phyloP scores from a whole-genome alignment of 2,113 vertebrate species.

The Scortum barcoo region DNA sequence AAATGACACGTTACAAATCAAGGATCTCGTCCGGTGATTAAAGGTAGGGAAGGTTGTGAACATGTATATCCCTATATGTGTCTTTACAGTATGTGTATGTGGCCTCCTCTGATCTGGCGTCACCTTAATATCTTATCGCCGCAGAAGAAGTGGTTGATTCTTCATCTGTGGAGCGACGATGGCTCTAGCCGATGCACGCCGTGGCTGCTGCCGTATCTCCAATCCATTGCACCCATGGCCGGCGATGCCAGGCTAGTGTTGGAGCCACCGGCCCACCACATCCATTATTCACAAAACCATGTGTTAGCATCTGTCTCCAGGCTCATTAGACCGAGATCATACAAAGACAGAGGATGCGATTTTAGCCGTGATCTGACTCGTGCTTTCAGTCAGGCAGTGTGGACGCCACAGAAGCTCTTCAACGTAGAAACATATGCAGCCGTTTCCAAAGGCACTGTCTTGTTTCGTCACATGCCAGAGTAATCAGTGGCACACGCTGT shows the following conservation, averaged over 20 bases:
- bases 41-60: conserved; percentile 26
- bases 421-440: conserved; percentile 6
- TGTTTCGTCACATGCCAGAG: conserved; percentile 17
- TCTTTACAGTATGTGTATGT: neutral
- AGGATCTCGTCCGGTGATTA: conserved; percentile 30
- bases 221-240: conserved; percentile 35
- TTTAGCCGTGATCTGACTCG: conserved; percentile 39
- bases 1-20: conserved; percentile 30
- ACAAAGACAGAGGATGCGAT: conserved; percentile 37
- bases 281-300: conserved; percentile 76
- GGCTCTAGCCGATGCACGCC: conserved; percentile 1
- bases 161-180: neutral
- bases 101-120: conserved; percentile 1
- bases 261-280: conserved; percentile 54
- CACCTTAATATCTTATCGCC: conserved; percentile 17
- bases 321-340: conserved; percentile 62
- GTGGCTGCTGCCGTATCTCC: conserved; percentile 36
- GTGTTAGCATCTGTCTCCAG: conserved; percentile 59
- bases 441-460: conserved; percentile 3
- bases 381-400: neutral
- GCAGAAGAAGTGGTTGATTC: neutral
- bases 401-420: conserved; percentile 22
- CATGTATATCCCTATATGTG: neutral
- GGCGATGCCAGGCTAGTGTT: conserved; percentile 35
- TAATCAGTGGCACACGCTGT: neutral